These are phyloP conservation scores for Anisognathus igniventris DNA, from an alignment of 2,797 vertebrate genomes.

Conservation along the genomic window DNA sequence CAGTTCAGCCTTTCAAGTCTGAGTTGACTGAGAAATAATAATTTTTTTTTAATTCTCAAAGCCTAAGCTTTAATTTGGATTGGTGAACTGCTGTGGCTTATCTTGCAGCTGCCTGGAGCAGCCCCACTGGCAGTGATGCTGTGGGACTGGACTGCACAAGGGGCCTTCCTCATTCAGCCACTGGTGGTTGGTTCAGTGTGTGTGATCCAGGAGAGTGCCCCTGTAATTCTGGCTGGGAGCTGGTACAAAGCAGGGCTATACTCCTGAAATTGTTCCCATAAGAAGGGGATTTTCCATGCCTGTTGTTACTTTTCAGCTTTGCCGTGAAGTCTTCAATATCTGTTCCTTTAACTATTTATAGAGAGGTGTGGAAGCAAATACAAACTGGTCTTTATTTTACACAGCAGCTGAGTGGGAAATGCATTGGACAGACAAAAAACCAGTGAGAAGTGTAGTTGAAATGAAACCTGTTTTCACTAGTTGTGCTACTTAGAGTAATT, in stretches of 20 bases:
- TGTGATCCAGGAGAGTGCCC: neutral
- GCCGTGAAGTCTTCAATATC: neutral
- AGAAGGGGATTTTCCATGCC: neutral
- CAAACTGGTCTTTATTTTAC: neutral
- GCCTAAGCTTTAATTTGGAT: neutral
- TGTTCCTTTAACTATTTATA: neutral
- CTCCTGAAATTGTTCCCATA: neutral
- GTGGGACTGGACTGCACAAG: neutral
- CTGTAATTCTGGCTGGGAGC: neutral
- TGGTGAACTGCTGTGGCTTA: neutral
- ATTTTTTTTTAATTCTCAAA: neutral
- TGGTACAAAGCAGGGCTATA: neutral
- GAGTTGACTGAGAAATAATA: neutral
- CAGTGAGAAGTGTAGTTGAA: neutral
- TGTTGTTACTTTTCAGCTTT: neutral
- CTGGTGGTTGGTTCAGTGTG: neutral
- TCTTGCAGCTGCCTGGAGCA: neutral
- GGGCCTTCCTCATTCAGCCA: rapidly evolving
- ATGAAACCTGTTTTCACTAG: neutral
- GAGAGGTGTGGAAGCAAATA: neutral
- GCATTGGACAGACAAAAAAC: neutral
- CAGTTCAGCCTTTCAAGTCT: neutral
- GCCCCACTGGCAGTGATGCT: rapidly evolving
- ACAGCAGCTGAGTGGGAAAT: neutral
- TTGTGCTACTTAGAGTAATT: neutral